These are phyloP conservation scores for Pelvicachromis taeniatus DNA, from an alignment of 2,113 vertebrate species.

Conservation along the genomic window DNA sequence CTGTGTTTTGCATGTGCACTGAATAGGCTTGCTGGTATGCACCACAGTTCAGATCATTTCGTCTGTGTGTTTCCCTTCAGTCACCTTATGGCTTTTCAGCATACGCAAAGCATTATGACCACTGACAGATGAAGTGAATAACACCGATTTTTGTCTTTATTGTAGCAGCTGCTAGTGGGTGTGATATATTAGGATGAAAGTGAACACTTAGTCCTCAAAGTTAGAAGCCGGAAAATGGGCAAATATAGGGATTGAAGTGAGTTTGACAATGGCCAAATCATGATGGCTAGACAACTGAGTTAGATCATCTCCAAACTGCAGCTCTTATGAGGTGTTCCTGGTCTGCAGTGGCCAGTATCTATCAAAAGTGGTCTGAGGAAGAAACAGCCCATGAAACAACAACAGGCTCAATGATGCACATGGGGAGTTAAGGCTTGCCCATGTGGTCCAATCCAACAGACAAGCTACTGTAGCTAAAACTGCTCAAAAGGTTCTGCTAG, in stretches of 20 bases:
- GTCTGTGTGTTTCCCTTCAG: background rate
- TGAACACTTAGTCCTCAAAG: background rate
- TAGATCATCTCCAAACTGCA: background rate
- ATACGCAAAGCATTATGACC: background rate
- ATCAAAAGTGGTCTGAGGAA: background rate
- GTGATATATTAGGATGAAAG: background rate
- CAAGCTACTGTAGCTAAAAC: background rate
- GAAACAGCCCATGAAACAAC: background rate
- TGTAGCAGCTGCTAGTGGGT: background rate
- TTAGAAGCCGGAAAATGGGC: background rate
- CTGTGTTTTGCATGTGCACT: background rate
- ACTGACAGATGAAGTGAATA: background rate
- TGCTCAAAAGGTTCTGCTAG: background rate
- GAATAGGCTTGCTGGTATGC: background rate
- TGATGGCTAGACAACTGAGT: background rate
- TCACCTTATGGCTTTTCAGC: background rate
- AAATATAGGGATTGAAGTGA: background rate
- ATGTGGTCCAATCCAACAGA: background rate
- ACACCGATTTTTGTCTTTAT: background rate
- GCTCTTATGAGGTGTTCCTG: background rate
- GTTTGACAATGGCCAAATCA: background rate
- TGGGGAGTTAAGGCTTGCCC: background rate
- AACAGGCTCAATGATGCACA: background rate
- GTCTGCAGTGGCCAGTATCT: background rate
- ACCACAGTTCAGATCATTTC: background rate